Evolutionary conservation across 2,888 invertebrate genomes (phyloP), one percentile per base, ranked within the genome.

Genomic region (Eubasilissa splendida): DNA sequence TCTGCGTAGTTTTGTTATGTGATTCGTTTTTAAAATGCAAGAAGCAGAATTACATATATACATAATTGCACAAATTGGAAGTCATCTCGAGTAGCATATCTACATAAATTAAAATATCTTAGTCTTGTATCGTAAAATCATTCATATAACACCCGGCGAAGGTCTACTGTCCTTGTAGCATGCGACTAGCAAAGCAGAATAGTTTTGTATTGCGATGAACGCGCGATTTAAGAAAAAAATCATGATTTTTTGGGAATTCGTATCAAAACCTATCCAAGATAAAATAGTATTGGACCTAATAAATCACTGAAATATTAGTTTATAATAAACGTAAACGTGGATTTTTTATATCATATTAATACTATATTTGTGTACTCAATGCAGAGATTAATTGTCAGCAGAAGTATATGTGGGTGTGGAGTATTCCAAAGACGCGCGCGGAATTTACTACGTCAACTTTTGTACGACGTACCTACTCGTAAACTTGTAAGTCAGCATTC

Each of bases 61-160:
- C 33, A 63, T 31, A 63, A 63, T 33, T 63, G 63, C 63, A 12
- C 42, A 7, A 50, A 50, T 68, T 68, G 9, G 52, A 50, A 68
- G 53, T n/a, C 53, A 14, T 68, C 68, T 42, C 68, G 22, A 53
- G 60, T 60, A 70, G 53, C 54, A 56, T 73, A 33, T 56, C 71
- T 73, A 33, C 71, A 73, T 73, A 73, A 73, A 73, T 73, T 73
- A 33, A 58, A 73, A 73, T 73, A 56, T 42, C 56, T 56, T 56
- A 56, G 56, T 73, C 56, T 70, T 56, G 56, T 56, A 58, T 73
- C 33, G 12, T 11, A 71, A 56, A 56, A 54, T 73, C 33, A 9
- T n/a, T 12, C 42, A 50, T 33, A 58, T 22, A n/a, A 56, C 14
- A 56, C 71, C 5, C 56, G 65, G 11, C 33, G 5, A 73, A 54